phyloP scores from a whole-genome alignment of 2,113 vertebrate species.

The Microcebus lehilahytsara region DNA sequence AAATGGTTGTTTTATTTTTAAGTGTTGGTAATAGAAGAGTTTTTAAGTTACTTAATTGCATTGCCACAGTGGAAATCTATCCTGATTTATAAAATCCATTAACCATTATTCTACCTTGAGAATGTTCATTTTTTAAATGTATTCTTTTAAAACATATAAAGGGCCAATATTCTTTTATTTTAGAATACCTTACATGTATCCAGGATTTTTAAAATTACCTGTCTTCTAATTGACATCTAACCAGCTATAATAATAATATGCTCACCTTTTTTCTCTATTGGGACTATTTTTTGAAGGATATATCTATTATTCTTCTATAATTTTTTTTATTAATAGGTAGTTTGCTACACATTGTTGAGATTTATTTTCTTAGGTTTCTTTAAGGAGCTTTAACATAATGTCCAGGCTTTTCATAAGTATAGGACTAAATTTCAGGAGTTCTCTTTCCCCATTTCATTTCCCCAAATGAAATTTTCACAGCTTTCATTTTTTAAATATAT shows the following conservation, averaged over 20 bases:
- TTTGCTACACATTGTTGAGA: not conserved
- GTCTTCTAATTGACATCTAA: not conserved
- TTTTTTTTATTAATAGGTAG: not conserved
- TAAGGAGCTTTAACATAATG: constrained; percentile 6
- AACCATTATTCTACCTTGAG: not conserved
- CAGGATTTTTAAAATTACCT: not conserved
- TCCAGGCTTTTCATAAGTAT: not conserved
- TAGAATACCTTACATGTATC: not conserved
- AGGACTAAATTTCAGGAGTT: not conserved
- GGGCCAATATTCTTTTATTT: not conserved
- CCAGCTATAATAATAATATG: not conserved
- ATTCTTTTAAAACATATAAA: constrained; percentile 4
- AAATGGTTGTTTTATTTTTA: not conserved
- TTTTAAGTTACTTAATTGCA: constrained; percentile 4
- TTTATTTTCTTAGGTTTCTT: not conserved
- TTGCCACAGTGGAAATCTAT: not conserved
- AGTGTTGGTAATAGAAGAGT: not conserved
- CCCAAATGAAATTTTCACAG: not conserved
- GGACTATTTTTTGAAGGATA: constrained; percentile 37
- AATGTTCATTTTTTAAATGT: not conserved
- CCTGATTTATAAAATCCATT: constrained; percentile 14
- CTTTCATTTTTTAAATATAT: not conserved
- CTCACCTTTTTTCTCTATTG: not conserved
- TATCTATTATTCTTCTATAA: not conserved
- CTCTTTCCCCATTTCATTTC: not conserved